Conservation (phyloP, 2,888 invertebrate species). For the Nephrotoma flavescens region DNA sequence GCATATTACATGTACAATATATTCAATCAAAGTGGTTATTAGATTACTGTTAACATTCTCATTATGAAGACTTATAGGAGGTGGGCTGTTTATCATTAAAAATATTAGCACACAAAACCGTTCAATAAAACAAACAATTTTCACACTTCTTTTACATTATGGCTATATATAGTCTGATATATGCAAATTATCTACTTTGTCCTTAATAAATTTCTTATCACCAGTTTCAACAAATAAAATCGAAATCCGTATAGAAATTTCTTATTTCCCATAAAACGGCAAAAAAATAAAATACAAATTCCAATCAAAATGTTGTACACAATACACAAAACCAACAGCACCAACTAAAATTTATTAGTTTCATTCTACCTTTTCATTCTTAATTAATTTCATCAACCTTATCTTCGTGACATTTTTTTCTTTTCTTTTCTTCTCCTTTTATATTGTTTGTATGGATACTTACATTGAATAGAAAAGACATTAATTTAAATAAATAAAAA, state of each 20-base stretch:
- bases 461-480: neutral
- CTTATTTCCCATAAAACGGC: neutral
- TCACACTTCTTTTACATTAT: neutral
- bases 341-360: neutral
- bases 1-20: no score
- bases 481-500: neutral
- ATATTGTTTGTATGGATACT: neutral
- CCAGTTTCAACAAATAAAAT: neutral
- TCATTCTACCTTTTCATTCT: neutral
- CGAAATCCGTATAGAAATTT: neutral
- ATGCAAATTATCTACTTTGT: neutral
- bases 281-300: neutral
- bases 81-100: no score
- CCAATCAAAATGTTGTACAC: neutral
- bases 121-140: neutral
- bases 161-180: neutral
- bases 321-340: neutral
- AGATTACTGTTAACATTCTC: no score
- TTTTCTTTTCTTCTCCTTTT: neutral
- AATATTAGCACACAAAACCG: no score
- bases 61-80: no score
- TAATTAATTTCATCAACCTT: neutral
- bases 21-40: no score
- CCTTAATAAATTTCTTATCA: neutral
- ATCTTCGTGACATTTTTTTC: neutral